Conservation (phyloP, 2,113 vertebrate species). For the Papio anubis region DNA sequence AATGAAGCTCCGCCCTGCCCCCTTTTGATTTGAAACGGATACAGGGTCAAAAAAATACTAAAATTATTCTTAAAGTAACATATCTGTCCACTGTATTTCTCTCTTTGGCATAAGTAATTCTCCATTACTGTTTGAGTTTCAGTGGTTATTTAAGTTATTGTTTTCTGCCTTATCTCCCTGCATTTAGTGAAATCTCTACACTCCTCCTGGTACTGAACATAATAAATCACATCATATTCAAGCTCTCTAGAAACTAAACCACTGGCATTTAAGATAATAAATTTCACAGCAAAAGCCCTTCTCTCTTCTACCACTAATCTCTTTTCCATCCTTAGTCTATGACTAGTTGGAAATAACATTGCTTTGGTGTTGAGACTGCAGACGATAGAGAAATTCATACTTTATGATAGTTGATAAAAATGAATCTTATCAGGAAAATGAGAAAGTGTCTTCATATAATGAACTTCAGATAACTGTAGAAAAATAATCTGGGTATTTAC, state of each 20-base stretch:
- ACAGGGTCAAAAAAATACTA: neutral
- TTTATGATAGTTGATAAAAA: conserved; percentile 45
- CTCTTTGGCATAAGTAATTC: neutral
- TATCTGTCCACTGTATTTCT: neutral
- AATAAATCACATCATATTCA: conserved; percentile 57
- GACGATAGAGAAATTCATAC: conserved; percentile 34
- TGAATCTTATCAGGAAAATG: conserved; percentile 58
- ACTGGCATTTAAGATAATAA: conserved; percentile 64
- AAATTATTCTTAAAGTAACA: neutral
- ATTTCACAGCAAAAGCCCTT: conserved; percentile 35
- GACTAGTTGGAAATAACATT: conserved; percentile 42
- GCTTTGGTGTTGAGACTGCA: conserved; percentile 38
- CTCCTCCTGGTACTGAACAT: neutral
- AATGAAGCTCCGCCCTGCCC: neutral
- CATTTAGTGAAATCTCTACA: conserved; percentile 29
- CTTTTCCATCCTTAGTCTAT: conserved; percentile 31
- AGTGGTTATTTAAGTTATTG: neutral
- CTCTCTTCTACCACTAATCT: conserved; percentile 21
- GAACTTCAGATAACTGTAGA: conserved; percentile 44
- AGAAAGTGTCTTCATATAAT: conserved; percentile 48
- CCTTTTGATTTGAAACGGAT: neutral
- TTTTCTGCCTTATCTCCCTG: conserved; percentile 44
- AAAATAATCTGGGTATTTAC: conserved; percentile 49
- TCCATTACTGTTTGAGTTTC: neutral
- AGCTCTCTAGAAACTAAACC: conserved; percentile 24